Base-by-base conservation (phyloP, 35 echinoderm and acorn worm genomes). In the Lytechinus variegatus region DNA sequence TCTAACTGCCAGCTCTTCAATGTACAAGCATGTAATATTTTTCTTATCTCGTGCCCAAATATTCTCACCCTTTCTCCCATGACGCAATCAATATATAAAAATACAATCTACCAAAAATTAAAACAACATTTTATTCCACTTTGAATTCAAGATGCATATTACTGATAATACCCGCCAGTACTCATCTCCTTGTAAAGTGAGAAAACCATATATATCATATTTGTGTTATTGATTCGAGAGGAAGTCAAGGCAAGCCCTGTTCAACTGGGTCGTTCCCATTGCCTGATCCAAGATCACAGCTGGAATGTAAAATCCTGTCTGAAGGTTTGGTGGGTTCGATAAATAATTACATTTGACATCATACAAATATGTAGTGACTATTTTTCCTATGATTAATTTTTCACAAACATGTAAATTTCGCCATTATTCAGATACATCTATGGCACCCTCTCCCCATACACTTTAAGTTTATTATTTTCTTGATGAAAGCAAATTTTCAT, bases 11-110 rank as follows among this genome's bases (percentile, higher is more conserved):
- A 79, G 19, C 66, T 79, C 19, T n/a, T 24, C 66, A 79, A 79
- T 79, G 66, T 79, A 79, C 66, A 79, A 72, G 61, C n/a, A 72
- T 72, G 61, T 72, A 72, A 79, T 24, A 44, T 79, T 79, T 79
- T 14, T 24, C 66, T 79, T n/a, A 79, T 79, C 66, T 79, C 16
- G 7, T 79, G 66, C n/a, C 66, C 66, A 79, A 79, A 79, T 79
- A 79, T 79, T 79, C 66, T 79, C 66, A 79, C 66, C 33, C 66
- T 79, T 79, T 24, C n/a, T 24, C 19, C 66, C 16, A 79, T 79
- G 66, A 79, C 66, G 66, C 66, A 79, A 79, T 79, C 66, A 79
- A 79, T 79, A 79, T 24, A 6, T 79, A 0, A 79, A 24, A 79
- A 79, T n/a, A 79, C 66, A 79, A 1, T 24, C 66, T n/a, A 24